Evolutionary conservation across 2,888 invertebrate genomes (phyloP).

Genomic region (Cheilosia impressa): DNA sequence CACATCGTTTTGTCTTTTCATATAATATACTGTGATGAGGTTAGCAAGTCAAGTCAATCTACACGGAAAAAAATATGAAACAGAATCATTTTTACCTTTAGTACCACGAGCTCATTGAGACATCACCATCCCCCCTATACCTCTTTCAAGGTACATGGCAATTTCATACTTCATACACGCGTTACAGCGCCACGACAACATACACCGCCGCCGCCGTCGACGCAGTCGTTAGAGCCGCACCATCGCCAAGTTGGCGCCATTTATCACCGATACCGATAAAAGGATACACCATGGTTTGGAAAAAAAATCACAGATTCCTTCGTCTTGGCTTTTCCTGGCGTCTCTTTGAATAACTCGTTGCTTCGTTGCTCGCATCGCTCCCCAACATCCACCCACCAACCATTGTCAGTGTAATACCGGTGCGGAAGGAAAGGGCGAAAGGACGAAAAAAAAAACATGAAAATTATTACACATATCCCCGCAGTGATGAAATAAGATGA

Average conservation of each 20-base stretch:
- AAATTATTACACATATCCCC: slow-evolving; percentile 74
- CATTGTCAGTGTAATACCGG: slow-evolving; percentile 11
- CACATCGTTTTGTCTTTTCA: slow-evolving; percentile 20
- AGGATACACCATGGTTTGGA: slow-evolving; percentile 44
- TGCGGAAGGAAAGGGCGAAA: slow-evolving; percentile 16
- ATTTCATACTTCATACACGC: slow-evolving; percentile 60
- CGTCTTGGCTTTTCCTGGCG: slow-evolving; percentile 63
- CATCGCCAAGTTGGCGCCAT: slow-evolving; percentile 83
- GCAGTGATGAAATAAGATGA: slow-evolving; percentile 70
- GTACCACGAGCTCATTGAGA: slow-evolving; percentile 41
- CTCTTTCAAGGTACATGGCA: slow-evolving; percentile 34
- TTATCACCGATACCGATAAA: slow-evolving; percentile 80
- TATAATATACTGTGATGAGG: slow-evolving; percentile 16
- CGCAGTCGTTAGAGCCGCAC: slow-evolving; percentile 68
- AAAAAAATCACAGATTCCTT: slow-evolving; percentile 48
- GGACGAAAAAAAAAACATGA: slow-evolving; percentile 49
- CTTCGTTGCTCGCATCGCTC: slow-evolving; percentile 9
- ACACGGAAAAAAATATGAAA: slow-evolving; percentile 33
- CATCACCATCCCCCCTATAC: neutral
- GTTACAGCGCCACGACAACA: slow-evolving; percentile 50
- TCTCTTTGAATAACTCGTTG: slow-evolving; percentile 62
- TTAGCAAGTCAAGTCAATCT: slow-evolving; percentile 52
- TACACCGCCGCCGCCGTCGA: slow-evolving; percentile 31
- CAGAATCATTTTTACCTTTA: slow-evolving; percentile 66
- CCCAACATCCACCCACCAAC: slow-evolving; percentile 8